These are phyloP conservation scores for Laticauda laticaudata DNA, from an alignment of 2,113 vertebrate genomes.

Conservation along the genomic window DNA sequence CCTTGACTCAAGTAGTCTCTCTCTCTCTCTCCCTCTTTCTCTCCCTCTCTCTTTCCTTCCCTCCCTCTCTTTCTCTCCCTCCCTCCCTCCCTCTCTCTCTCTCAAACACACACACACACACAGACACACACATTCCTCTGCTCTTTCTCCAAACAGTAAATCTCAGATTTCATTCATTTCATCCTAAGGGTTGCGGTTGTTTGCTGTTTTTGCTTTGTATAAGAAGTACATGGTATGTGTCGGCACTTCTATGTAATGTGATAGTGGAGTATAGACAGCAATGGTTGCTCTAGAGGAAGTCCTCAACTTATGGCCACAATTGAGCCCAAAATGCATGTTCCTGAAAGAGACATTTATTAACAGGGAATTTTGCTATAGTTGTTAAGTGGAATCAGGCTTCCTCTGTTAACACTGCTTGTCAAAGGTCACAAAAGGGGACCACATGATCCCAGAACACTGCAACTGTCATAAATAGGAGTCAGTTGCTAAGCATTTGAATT, in stretches of 20 bases:
- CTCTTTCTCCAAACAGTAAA: not conserved
- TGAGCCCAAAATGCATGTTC: not conserved
- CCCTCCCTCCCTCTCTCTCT: no score
- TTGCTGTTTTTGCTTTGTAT: not conserved
- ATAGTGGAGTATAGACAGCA: not conserved
- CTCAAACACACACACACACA: no score
- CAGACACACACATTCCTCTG: not conserved
- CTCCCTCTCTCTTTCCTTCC: no score
- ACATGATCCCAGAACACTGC: not conserved
- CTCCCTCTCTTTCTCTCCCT: no score
- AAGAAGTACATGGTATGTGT: not conserved
- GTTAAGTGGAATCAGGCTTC: not conserved
- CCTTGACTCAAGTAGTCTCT: not conserved
- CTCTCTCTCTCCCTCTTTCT: not conserved
- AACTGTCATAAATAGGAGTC: not conserved
- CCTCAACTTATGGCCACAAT: not conserved
- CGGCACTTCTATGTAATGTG: not conserved
- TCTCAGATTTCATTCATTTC: not conserved
- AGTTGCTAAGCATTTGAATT: not conserved
- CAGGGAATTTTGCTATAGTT: not conserved
- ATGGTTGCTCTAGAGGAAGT: not conserved
- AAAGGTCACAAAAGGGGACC: not conserved
- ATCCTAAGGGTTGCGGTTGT: not conserved
- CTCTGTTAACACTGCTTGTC: not conserved
- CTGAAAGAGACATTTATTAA: not conserved